phyloP scores from a whole-genome alignment of 2,888 invertebrate genomes.

The Lamproptera curius region DNA sequence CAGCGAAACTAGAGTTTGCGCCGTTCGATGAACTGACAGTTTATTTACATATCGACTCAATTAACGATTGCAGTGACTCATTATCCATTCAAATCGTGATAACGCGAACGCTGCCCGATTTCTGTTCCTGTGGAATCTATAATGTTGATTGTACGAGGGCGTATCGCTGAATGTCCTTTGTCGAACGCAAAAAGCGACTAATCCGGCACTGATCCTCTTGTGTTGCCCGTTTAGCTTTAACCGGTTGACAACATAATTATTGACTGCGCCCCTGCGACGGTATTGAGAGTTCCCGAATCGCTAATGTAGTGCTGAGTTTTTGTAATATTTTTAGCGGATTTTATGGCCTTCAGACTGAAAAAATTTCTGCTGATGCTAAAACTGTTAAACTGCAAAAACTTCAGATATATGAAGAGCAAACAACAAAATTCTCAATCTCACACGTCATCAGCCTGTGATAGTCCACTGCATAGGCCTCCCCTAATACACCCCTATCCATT shows the following conservation, averaged over 20 bases:
- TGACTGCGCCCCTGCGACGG: slow-evolving; percentile 48
- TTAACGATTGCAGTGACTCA: slow-evolving; percentile 64
- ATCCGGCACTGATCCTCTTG: slow-evolving; percentile 68
- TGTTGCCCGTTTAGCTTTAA: slow-evolving; percentile 63
- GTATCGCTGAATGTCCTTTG: slow-evolving; percentile 72
- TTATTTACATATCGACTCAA: slow-evolving; percentile 72
- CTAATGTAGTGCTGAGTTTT: too few species aligned
- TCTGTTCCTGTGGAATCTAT: slow-evolving; percentile 68
- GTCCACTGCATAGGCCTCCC: too few species aligned
- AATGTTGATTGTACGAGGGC: slow-evolving; percentile 69
- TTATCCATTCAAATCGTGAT: slow-evolving; percentile 72
- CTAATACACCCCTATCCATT: too few species aligned
- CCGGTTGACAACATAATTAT: slow-evolving; percentile 72
- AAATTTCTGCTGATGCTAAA: too few species aligned
- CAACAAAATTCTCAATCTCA: too few species aligned
- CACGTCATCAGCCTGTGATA: too few species aligned
- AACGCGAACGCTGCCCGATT: slow-evolving; percentile 65
- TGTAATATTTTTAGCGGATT: too few species aligned
- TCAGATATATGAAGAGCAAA: too few species aligned
- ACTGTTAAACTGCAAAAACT: too few species aligned
- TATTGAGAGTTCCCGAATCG: too few species aligned
- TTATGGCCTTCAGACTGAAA: too few species aligned
- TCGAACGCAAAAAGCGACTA: slow-evolving; percentile 70
- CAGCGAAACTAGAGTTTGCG: slow-evolving; percentile 62
- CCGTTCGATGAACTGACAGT: slow-evolving; percentile 52